Evolutionary conservation across 2,113 vertebrate species (phyloP).

Genomic region (Buteo buteo): DNA sequence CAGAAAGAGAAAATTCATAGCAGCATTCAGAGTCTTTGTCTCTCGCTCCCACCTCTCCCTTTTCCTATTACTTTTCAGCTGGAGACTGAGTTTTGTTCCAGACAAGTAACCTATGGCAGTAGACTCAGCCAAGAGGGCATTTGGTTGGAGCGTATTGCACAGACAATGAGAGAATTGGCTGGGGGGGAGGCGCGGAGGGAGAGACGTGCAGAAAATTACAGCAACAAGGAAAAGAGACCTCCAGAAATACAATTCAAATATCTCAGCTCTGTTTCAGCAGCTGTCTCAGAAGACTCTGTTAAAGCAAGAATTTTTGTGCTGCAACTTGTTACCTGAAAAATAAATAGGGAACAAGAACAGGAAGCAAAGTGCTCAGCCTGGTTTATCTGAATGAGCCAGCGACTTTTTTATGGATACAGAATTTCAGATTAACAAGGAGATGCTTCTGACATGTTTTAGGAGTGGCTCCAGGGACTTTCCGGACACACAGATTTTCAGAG

Average conservation of each 20-base stretch:
- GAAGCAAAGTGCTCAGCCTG: not conserved
- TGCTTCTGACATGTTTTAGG: not conserved
- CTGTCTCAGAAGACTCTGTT: not conserved
- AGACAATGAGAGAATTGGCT: not conserved
- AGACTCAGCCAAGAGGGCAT: not conserved
- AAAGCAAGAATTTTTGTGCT: not conserved
- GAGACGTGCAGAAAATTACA: not conserved
- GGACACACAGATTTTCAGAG: not conserved
- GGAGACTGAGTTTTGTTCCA: not conserved
- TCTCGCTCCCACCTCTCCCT: not conserved
- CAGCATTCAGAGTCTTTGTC: not conserved
- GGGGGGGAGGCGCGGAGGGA: too few species aligned
- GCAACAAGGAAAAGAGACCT: not conserved
- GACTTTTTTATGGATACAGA: not conserved
- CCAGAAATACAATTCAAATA: not conserved
- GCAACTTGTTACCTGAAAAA: not conserved
- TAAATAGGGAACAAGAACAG: not conserved
- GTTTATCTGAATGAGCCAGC: not conserved
- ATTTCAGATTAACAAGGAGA: not conserved
- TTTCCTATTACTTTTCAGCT: not conserved
- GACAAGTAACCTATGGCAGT: not conserved
- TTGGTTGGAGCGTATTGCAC: not conserved
- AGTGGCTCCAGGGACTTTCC: not conserved
- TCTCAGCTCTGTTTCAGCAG: not conserved
- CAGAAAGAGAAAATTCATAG: not conserved